phyloP scores from a whole-genome alignment of 35 echinoderm and acorn worm species.

The Diadema setosum region DNA sequence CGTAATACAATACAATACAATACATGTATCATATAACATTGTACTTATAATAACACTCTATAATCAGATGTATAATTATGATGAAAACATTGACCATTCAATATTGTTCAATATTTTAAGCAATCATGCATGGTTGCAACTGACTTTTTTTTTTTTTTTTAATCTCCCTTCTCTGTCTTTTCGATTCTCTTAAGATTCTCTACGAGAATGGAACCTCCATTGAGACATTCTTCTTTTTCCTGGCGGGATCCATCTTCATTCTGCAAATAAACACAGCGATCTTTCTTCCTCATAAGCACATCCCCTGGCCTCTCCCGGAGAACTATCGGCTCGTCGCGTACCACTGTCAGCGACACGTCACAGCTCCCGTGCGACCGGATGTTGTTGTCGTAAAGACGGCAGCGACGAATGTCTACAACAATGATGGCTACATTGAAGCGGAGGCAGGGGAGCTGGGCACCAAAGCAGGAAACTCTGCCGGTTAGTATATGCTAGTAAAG shows the following conservation, averaged over 20 bases:
- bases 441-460: too few relatives aligned
- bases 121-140: background rate
- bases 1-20: background rate
- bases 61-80: background rate
- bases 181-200: background rate
- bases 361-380: too few relatives aligned
- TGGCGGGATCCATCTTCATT: background rate
- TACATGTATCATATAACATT: background rate
- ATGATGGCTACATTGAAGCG: too few relatives aligned
- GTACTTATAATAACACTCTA: background rate
- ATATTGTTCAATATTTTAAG: background rate
- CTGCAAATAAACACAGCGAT: constrained; percentile 30
- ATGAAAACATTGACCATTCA: too few relatives aligned
- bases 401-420: too few relatives aligned
- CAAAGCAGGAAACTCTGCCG: too few relatives aligned
- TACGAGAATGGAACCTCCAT: constrained; percentile 13
- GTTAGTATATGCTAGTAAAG: too few relatives aligned
- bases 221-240: constrained; percentile 12
- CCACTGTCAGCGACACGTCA: too few relatives aligned
- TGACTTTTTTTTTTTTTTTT: background rate
- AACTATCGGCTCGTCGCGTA: background rate
- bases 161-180: background rate
- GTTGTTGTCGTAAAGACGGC: too few relatives aligned
- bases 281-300: background rate
- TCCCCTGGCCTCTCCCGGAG: constrained; percentile 28